Evolutionary conservation across 2,113 vertebrate genomes (phyloP).

Genomic region (Leptobrachium ailaonicum): DNA sequence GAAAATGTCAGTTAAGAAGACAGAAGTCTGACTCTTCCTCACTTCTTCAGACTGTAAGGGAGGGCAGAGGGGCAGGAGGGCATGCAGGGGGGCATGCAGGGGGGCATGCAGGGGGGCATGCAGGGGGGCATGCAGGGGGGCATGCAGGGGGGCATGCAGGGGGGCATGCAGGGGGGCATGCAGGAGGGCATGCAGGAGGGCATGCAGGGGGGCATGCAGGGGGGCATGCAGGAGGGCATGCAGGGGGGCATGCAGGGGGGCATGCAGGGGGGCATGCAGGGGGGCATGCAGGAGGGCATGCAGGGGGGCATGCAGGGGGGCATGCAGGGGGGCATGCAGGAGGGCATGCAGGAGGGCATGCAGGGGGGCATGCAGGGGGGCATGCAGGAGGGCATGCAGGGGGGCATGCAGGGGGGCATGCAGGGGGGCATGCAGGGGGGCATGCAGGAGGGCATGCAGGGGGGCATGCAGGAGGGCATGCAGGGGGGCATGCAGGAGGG

Average conservation of each 20-base stretch:
- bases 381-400: neutral
- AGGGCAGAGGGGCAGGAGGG: neutral
- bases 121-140: neutral
- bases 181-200: neutral
- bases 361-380: no score
- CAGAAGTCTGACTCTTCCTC: neutral
- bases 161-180: no score
- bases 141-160: no score
- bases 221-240: neutral
- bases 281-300: neutral
- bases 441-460: neutral
- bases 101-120: no score
- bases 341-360: neutral
- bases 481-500: neutral
- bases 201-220: no score
- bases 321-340: neutral
- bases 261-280: no score
- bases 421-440: no score
- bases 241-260: no score
- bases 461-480: no score
- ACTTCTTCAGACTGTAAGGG: neutral
- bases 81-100: no score
- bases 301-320: no score
- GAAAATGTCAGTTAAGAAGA: constrained; percentile 36
- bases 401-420: no score